These are phyloP conservation scores for Pungitius pungitius DNA, from an alignment of 2,113 vertebrate species.

Conservation along the genomic window DNA sequence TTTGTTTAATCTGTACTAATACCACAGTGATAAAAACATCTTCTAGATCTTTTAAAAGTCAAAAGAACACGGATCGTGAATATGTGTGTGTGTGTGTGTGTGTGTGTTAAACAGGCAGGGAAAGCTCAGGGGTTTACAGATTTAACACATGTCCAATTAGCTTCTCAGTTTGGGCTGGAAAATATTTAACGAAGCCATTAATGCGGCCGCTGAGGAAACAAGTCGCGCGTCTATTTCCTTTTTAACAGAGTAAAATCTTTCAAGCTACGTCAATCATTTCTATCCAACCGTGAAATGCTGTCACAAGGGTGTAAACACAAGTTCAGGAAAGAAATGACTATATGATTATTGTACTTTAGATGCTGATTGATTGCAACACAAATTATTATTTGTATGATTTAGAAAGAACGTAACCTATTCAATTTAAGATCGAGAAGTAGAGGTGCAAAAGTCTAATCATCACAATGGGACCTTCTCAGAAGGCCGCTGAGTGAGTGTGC, in stretches of 20 bases:
- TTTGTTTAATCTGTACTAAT: not conserved
- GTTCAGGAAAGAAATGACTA: not conserved
- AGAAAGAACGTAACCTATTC: not conserved
- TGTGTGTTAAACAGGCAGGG: not conserved
- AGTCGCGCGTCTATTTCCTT: slow-evolving; percentile 15
- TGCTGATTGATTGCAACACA: slow-evolving; percentile 7
- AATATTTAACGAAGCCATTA: slow-evolving; percentile 38
- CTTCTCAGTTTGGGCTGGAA: not conserved
- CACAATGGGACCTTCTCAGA: slow-evolving; percentile 14
- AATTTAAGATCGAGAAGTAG: slow-evolving; percentile 3
- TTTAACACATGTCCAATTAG: not conserved
- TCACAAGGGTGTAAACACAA: slow-evolving; percentile 35
- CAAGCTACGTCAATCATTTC: slow-evolving; percentile 19
- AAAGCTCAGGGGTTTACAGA: not conserved
- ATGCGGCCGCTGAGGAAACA: slow-evolving; percentile 4
- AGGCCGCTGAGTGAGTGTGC: slow-evolving; percentile 14
- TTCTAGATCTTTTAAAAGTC: slow-evolving; percentile 21
- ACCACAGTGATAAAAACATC: not conserved
- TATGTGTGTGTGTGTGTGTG: not conserved
- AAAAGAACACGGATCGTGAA: not conserved
- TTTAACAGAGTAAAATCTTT: slow-evolving; percentile 22
- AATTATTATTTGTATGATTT: not conserved
- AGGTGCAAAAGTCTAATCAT: slow-evolving; percentile 39
- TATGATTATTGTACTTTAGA: not conserved
- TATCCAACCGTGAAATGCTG: not conserved